Evolutionary conservation across 1,140 invertebrate genomes (phyloP), one percentile per base, ranked within the genome.

Genomic region (Myzus persicae): DNA sequence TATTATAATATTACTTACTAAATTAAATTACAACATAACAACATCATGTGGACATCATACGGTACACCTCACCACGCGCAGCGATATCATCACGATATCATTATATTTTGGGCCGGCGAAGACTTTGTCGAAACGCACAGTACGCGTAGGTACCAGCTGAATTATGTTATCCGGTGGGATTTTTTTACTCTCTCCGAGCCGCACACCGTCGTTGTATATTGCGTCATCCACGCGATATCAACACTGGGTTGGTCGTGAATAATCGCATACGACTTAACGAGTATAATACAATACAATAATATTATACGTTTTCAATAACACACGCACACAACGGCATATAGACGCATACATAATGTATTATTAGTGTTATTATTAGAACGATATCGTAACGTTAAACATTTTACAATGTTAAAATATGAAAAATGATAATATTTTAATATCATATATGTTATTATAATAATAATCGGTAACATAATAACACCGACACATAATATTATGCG

Each of bases 391-490:
- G 9, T 67, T 67, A 67, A 24, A 59, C 24, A 26, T 11, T 31
- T 26, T 59, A 59, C 31, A 31, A 31, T n/a, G 11, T 67, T 67
- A 67, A 14, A 24, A 67, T n/a, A 67, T 31, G 31, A n/a, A n/a
- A 67, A 67, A 67, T 67, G 3, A 67, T 67, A 67, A 67, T 67
- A 67, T 24, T 31, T 14, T 59, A 31, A 11, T 59, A 20, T 48
- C 11, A 14, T 59, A 59, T 44, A 44, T 44, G 9, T 44, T 54
- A 26, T 54, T 31, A 67, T 67, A 67, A 67, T 67, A 31, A 67
- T 67, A 67, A 67, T 67, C 59, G 59, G 59, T 67, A 67, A 67
- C 31, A n/a, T 67, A 67, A 67, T 67, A 67, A 67, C 59, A 67
- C 59, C 31, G 59, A 67, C 26, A 67, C 31, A 67, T 67, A 59